phyloP scores from a whole-genome alignment of 2,113 vertebrate species.

The Danio rerio region DNA sequence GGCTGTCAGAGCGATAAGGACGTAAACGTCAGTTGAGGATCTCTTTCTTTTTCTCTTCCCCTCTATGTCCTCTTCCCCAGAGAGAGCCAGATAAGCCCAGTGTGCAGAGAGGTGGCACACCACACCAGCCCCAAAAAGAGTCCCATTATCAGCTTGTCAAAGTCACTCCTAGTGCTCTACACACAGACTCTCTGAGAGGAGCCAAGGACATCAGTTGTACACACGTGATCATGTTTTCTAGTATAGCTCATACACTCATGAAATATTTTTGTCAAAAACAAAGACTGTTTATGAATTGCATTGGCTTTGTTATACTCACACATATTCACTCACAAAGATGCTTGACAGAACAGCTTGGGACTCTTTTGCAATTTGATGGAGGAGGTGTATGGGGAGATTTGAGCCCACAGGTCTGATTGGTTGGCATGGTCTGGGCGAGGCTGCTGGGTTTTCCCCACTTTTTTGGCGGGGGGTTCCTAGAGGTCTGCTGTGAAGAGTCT shows the following conservation, averaged over 20 bases:
- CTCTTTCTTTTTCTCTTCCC: conserved; percentile 48
- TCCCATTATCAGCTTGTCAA: conserved; percentile 78
- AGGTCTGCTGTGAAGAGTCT: conserved; percentile 69
- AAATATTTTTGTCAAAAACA: background rate
- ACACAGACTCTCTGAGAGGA: conserved; percentile 11
- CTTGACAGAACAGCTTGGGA: conserved; percentile 10
- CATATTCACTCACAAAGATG: background rate
- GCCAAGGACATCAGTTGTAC: conserved; percentile 44
- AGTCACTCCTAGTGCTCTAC: conserved; percentile 60
- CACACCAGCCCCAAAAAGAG: conserved; percentile 61
- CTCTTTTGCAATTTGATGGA: conserved; percentile 43
- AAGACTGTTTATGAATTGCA: background rate
- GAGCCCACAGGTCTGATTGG: conserved; percentile 61
- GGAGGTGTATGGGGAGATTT: conserved; percentile 35
- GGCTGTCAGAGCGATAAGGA: conserved; percentile 64
- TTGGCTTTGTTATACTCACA: conserved; percentile 1
- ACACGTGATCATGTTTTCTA: background rate
- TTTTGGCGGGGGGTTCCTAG: conserved; percentile 61
- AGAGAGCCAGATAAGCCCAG: conserved; percentile 61
- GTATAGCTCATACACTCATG: background rate
- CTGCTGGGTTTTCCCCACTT: conserved; percentile 53
- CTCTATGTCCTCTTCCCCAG: conserved; percentile 52
- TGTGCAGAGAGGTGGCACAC: conserved; percentile 58
- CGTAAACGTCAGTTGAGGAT: conserved; percentile 49
- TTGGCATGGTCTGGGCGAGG: conserved; percentile 59